Evolutionary conservation across 2,797 vertebrate genomes (phyloP), one percentile per base, ranked within the genome.

Genomic region (Apodemus agrarius): DNA sequence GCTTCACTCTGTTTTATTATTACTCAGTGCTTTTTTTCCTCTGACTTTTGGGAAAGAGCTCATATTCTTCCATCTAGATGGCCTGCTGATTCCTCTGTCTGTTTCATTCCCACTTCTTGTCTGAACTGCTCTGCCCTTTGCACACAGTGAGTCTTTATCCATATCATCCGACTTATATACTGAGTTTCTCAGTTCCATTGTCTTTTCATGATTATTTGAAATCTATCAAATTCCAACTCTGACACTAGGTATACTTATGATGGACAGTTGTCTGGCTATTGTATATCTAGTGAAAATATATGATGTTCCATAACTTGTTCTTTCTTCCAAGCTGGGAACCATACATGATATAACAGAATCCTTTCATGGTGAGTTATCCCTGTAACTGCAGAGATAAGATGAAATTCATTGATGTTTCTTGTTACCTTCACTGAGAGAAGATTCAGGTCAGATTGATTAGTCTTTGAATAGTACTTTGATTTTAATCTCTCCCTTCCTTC

Each of bases 141-240:
- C 61, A 86, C 92, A 96, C 63, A 84, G 91, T 3, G 89, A 87
- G 61, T 84, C 89, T 96, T 94, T 95, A 98, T 97, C 90, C 91
- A 86, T 90, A 92, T 96, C 97, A 79, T 97, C 95, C 54, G 78
- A 79, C 52, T 96, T 34, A 86, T 93, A 97, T 94, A 72, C 67
- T 26, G 95, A 65, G 97, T 67, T 19, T 97, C 98, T 98, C 97
- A 97, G 95, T 96, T 98, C 97, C 94, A 82, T 98, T 97, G 96
- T 98, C 95, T 96, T 97, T 96, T 85, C 74, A 52, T 95, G 97
- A 97, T 98, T 98, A 98, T 98, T 98, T 98, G 95, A 97, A 98
- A 98, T 98, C 98, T 98, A 98, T 98, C 98, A 97, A 98, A 98
- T 98, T 98, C 97, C 93, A 97, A 98, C 93, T 96, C 96, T 98